phyloP scores from a whole-genome alignment of 1,140 invertebrate species.

The Pollicipes pollicipes region DNA sequence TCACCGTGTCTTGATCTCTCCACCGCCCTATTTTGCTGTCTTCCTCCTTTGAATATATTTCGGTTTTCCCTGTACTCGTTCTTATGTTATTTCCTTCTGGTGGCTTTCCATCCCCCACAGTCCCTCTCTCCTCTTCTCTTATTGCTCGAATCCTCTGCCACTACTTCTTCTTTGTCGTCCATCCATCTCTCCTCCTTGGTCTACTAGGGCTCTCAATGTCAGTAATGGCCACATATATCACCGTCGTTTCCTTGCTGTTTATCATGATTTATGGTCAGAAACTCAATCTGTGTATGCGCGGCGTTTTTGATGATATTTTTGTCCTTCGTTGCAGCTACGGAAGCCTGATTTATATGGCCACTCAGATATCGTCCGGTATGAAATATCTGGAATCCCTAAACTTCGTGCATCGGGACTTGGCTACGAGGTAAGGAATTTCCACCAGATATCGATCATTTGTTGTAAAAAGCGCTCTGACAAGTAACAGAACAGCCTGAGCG shows the following conservation, averaged over 20 bases:
- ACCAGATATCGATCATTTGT: too few relatives aligned
- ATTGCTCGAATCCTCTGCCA: neutral
- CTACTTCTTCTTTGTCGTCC: neutral
- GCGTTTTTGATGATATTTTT: slow-evolving; percentile 6
- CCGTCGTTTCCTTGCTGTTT: neutral
- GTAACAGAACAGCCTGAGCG: too few relatives aligned
- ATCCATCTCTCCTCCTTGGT: neutral
- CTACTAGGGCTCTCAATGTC: neutral
- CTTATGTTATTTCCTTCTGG: too few relatives aligned
- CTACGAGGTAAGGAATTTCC: slow-evolving; percentile 42
- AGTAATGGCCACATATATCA: neutral
- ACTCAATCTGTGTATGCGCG: neutral
- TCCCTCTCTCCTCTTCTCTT: neutral
- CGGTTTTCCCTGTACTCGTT: too few relatives aligned
- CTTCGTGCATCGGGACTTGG: slow-evolving; percentile 58
- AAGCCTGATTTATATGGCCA: slow-evolving; percentile 43
- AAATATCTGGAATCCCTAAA: slow-evolving; percentile 63
- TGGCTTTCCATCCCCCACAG: too few relatives aligned
- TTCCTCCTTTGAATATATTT: too few relatives aligned
- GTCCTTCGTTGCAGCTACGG: slow-evolving; percentile 35
- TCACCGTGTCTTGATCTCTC: too few relatives aligned
- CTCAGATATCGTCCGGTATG: slow-evolving; percentile 65
- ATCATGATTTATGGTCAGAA: neutral
- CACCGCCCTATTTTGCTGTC: too few relatives aligned
- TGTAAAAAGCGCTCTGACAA: too few relatives aligned